Evolutionary conservation across 2,797 vertebrate genomes (phyloP).

Genomic region (Rachycentron canadum): DNA sequence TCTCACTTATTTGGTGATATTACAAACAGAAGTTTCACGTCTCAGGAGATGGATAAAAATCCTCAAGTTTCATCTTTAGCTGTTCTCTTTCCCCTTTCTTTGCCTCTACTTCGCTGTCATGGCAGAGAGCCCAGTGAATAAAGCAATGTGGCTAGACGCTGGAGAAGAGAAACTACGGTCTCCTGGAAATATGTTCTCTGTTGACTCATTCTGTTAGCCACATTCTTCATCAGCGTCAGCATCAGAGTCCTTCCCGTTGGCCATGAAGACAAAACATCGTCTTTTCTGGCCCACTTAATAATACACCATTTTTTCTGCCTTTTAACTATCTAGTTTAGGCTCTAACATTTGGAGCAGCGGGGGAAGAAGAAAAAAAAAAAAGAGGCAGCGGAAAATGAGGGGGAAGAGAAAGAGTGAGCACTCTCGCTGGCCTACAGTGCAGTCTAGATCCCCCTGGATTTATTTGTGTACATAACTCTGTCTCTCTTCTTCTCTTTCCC

Average conservation of each 20-base stretch:
- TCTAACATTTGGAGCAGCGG: slow-evolving; percentile 47
- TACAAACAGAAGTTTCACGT: slow-evolving; percentile 44
- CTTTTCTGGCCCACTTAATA: slow-evolving; percentile 60
- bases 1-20: slow-evolving; percentile 40
- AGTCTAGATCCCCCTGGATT: slow-evolving; percentile 73
- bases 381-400: slow-evolving; percentile 66
- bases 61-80: slow-evolving; percentile 41
- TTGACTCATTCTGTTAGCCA: slow-evolving; percentile 85
- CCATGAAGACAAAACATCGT: slow-evolving; percentile 66
- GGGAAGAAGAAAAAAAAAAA: slow-evolving; percentile 30
- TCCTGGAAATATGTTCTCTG: slow-evolving; percentile 83
- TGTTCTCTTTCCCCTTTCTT: slow-evolving; percentile 39
- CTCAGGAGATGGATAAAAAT: slow-evolving; percentile 54
- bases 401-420: slow-evolving; percentile 60
- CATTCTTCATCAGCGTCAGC: slow-evolving; percentile 82
- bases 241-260: slow-evolving; percentile 70
- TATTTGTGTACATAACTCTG: slow-evolving; percentile 75
- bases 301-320: slow-evolving; percentile 46
- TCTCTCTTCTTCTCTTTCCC: slow-evolving; percentile 43
- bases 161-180: slow-evolving; percentile 66
- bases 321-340: slow-evolving; percentile 61
- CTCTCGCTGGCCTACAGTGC: slow-evolving; percentile 56
- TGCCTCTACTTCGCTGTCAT: slow-evolving; percentile 49
- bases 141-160: slow-evolving; percentile 71
- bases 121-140: slow-evolving; percentile 78